These are phyloP conservation scores for Notocelia uddmanniana DNA, from an alignment of 2,888 invertebrate species.

Conservation along the genomic window DNA sequence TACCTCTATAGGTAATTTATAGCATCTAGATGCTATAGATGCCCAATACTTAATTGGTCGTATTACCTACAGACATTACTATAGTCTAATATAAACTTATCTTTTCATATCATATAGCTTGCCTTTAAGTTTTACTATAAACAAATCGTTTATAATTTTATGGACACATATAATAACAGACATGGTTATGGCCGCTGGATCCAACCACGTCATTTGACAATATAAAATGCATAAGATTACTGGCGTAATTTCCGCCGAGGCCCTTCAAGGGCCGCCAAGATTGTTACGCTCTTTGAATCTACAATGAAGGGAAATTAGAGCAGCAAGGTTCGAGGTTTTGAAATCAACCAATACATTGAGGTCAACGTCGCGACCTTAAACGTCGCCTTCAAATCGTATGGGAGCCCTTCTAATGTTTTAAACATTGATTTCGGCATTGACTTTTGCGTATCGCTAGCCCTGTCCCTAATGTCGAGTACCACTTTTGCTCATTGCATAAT, in stretches of 20 bases:
- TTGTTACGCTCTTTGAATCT: conserved; percentile 80
- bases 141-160: background rate
- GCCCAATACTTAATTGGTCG: no score
- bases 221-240: conserved; percentile 35
- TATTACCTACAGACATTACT: no score
- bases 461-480: conserved; percentile 63
- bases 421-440: conserved; percentile 75
- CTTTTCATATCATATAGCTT: background rate
- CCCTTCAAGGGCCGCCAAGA: conserved; percentile 78
- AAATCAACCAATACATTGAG: conserved; percentile 79
- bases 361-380: conserved; percentile 75
- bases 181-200: conserved; percentile 1
- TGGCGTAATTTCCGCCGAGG: conserved; percentile 52
- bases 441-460: conserved; percentile 71
- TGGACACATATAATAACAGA: background rate
- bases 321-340: conserved; percentile 82
- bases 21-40: no score
- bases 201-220: conserved; percentile 12
- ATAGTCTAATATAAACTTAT: no score
- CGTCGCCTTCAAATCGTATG: conserved; percentile 74
- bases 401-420: conserved; percentile 81
- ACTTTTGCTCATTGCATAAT: conserved; percentile 42
- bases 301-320: conserved; percentile 84
- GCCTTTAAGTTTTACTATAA: background rate
- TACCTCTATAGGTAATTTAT: no score